A percentile compares a stretch with the other conserved stretches of the same genome.
Evolutionary conservation across 2,113 vertebrate genomes (phyloP).

Genomic region (Microtus oregoni): DNA sequence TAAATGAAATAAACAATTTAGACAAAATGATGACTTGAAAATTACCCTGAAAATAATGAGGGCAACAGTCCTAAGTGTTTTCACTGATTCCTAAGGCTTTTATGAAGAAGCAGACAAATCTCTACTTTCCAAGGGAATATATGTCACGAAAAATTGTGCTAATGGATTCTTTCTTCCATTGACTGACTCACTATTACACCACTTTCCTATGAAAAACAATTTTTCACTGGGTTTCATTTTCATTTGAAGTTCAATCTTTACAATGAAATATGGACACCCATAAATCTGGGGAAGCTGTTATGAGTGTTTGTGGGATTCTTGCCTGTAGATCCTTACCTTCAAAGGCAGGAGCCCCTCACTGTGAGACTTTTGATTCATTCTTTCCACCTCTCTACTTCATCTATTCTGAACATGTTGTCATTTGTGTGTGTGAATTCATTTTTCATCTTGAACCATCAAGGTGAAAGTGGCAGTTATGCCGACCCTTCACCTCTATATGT

Average conservation of each 20-base stretch:
- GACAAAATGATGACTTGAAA: slow-evolving; percentile 19
- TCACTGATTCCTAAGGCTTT: neutral
- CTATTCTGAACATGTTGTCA: neutral
- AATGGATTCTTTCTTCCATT: neutral
- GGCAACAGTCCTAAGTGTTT: slow-evolving; percentile 15
- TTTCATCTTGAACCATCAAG: neutral
- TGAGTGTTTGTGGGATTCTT: neutral
- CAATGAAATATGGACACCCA: neutral
- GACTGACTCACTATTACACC: neutral
- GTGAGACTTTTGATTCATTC: neutral
- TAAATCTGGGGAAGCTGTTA: neutral
- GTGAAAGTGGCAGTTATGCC: neutral
- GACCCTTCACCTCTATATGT: neutral
- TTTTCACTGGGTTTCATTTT: neutral
- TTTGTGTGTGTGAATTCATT: neutral
- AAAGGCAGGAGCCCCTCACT: neutral
- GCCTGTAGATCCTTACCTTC: neutral
- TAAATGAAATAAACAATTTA: slow-evolving; percentile 18
- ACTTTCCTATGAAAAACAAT: neutral
- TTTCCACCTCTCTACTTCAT: neutral
- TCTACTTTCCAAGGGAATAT: slow-evolving; percentile 15
- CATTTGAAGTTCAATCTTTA: neutral
- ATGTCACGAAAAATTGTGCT: neutral
- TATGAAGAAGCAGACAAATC: neutral
- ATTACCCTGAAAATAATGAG: slow-evolving; percentile 5